A percentile compares a stretch with the other conserved stretches of the same genome.
phyloP scores from a whole-genome alignment of 2,113 vertebrate genomes.

The Peucedramus taeniatus region DNA sequence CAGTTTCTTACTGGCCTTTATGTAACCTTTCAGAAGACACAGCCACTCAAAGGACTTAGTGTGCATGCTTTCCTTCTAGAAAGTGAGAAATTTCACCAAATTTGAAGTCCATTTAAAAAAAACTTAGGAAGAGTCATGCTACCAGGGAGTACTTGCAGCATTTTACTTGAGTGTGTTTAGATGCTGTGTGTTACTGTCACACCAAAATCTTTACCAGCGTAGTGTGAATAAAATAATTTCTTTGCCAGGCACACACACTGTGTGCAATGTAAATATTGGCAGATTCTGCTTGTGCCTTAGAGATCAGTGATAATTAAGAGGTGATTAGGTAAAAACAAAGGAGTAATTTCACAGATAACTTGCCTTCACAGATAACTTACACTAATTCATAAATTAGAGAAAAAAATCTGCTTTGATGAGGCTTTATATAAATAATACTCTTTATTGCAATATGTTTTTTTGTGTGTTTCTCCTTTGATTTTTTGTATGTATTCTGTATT shows the following conservation, averaged over 20 bases:
- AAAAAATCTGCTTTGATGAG: not conserved
- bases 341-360: not conserved
- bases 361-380: not conserved
- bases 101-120: not conserved
- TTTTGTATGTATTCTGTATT: not conserved
- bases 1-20: not conserved
- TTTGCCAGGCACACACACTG: not conserved
- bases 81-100: not conserved
- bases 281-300: not conserved
- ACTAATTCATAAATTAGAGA: not conserved
- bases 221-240: not conserved
- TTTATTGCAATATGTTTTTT: not conserved
- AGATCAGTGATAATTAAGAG: not conserved
- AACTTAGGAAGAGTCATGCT: not conserved
- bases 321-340: not conserved
- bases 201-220: not conserved
- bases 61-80: not conserved
- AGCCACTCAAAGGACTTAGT: not conserved
- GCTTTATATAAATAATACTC: not conserved
- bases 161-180: not conserved
- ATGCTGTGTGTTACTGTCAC: not conserved
- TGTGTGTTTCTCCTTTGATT: not conserved
- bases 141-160: not conserved
- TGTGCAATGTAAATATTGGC: not conserved
- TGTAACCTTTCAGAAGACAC: not conserved